Evolutionary conservation across 2,113 vertebrate genomes (phyloP).

Genomic region (Atrichornis clamosus): DNA sequence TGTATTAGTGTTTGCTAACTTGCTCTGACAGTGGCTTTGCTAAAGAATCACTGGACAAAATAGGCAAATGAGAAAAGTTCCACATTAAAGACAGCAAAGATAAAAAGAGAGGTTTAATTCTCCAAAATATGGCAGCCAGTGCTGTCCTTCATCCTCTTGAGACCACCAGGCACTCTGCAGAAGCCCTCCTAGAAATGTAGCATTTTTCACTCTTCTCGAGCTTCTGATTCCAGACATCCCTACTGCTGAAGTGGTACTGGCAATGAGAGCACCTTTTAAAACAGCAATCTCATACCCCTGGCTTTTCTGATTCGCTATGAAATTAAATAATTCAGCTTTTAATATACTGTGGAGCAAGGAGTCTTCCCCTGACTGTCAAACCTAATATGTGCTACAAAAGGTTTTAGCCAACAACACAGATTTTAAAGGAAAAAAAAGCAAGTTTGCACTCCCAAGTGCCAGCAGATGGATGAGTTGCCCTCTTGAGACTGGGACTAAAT

Average conservation of each 20-base stretch:
- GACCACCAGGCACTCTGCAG: neutral
- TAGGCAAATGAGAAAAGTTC: neutral
- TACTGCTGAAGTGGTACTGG: neutral
- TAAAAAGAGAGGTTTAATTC: neutral
- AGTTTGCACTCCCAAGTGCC: neutral
- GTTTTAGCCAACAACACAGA: neutral
- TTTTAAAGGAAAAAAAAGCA: neutral
- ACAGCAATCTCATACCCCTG: neutral
- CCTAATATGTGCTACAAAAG: neutral
- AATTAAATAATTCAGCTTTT: neutral
- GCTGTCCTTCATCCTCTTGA: neutral
- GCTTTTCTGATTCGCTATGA: neutral
- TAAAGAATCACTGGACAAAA: neutral
- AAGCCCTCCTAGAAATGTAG: neutral
- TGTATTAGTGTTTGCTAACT: neutral
- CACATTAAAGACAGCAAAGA: neutral
- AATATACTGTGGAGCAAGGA: neutral
- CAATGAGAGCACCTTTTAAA: neutral
- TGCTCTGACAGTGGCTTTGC: constrained; percentile 18
- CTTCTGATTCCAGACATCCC: neutral
- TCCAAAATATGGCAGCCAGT: neutral
- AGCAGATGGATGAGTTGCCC: neutral
- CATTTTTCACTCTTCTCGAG: neutral
- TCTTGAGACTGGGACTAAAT: neutral
- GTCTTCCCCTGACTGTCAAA: neutral